These are phyloP conservation scores for Triops cancriformis DNA, from an alignment of 1,140 invertebrate genomes.

Conservation along the genomic window DNA sequence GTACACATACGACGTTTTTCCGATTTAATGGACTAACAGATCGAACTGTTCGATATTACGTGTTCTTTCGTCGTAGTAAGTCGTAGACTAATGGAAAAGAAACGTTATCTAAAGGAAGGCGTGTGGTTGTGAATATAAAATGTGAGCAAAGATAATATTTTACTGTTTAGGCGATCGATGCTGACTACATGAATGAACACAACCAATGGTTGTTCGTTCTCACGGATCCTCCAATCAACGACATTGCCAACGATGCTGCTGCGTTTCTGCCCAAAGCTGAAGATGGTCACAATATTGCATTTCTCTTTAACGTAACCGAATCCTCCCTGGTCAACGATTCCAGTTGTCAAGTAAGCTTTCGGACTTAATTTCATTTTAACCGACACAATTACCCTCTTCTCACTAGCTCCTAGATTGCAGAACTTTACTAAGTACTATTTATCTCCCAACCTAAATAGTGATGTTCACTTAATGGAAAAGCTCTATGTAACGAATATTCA, in stretches of 20 bases:
- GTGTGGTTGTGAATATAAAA: not conserved
- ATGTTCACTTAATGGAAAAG: too few relatives aligned
- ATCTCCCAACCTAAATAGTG: too few relatives aligned
- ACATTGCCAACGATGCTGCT: conserved; percentile 41
- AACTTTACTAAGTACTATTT: too few relatives aligned
- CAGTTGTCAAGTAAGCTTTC: not conserved
- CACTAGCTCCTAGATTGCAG: too few relatives aligned
- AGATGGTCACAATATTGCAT: conserved; percentile 75
- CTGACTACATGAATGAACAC: conserved; percentile 54
- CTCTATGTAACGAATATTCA: too few relatives aligned
- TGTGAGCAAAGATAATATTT: not conserved
- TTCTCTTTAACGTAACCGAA: conserved; percentile 59
- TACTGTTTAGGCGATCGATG: conserved; percentile 48
- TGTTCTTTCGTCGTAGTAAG: too few relatives aligned
- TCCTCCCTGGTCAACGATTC: not conserved
- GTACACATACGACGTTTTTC: too few relatives aligned
- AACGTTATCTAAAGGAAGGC: too few relatives aligned
- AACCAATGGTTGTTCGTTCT: conserved; percentile 72
- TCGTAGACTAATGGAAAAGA: too few relatives aligned
- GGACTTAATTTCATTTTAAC: not conserved
- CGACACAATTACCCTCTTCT: not conserved
- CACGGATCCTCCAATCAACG: conserved; percentile 44
- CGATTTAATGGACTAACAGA: too few relatives aligned
- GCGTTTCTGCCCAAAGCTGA: conserved; percentile 48
- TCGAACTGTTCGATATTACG: too few relatives aligned